Evolutionary conservation across 1,140 invertebrate species (phyloP).

Genomic region (Zelostemma sp.): DNA sequence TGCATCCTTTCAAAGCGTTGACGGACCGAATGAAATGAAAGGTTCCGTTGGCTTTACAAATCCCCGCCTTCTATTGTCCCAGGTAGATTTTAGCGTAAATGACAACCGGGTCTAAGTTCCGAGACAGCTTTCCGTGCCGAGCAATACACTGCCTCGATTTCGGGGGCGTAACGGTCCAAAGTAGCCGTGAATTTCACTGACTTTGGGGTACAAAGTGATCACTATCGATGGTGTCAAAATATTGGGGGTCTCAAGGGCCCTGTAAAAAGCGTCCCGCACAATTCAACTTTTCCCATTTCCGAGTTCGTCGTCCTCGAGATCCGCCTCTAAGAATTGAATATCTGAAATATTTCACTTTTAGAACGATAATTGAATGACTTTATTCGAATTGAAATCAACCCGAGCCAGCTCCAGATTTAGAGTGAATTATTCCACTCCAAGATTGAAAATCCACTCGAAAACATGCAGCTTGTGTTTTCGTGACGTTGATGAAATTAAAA

Average conservation of each 20-base stretch:
- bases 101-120: not conserved
- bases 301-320: not conserved
- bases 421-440: too few species aligned
- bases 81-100: not conserved
- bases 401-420: too few species aligned
- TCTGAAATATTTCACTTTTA: too few species aligned
- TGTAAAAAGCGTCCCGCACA: slow-evolving; percentile 22
- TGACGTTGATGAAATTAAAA: slow-evolving; percentile 14
- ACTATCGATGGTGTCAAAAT: not conserved
- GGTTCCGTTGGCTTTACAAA: too few species aligned
- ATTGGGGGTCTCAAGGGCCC: not conserved
- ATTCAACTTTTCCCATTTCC: slow-evolving; percentile 30
- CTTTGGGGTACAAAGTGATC: not conserved
- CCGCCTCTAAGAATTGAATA: not conserved
- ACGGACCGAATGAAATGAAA: too few species aligned
- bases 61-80: not conserved
- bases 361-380: too few species aligned
- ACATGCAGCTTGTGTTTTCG: not conserved
- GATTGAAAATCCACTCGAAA: not conserved
- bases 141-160: not conserved
- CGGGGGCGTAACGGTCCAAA: not conserved
- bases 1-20: too few species aligned
- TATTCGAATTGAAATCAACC: too few species aligned
- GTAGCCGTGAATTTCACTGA: not conserved
- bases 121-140: not conserved